Percentiles rank a stretch among this genome's conserved stretches.
These are phyloP conservation scores for Carettochelys insculpta DNA, from an alignment of 2,113 vertebrate species.

Conservation along the genomic window DNA sequence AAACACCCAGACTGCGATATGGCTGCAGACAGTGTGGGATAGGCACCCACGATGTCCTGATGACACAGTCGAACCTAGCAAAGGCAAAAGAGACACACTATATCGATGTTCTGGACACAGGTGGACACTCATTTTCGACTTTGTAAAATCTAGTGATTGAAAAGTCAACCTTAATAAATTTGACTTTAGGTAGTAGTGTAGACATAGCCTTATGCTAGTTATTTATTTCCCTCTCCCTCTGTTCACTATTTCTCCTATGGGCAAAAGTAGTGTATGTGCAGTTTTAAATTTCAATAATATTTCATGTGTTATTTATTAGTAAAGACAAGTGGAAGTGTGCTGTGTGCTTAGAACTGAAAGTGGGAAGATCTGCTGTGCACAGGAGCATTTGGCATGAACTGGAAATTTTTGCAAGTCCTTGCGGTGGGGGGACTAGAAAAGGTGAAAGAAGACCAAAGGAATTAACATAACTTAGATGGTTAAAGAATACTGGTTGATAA, in stretches of 20 bases:
- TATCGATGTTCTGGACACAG: too few species aligned
- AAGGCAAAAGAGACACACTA: too few species aligned
- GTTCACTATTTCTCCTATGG: background rate
- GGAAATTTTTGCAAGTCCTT: background rate
- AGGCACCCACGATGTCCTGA: too few species aligned
- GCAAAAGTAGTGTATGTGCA: background rate
- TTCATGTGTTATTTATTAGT: background rate
- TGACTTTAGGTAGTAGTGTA: too few species aligned
- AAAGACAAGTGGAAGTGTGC: background rate
- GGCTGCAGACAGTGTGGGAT: too few species aligned
- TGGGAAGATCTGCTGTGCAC: background rate
- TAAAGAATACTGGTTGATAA: background rate
- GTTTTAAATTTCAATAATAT: conserved; percentile 13
- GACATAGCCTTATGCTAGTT: too few species aligned
- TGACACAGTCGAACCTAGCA: too few species aligned
- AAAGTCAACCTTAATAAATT: too few species aligned
- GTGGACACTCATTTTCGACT: too few species aligned
- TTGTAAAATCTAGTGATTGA: too few species aligned
- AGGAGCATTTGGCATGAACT: fast-evolving
- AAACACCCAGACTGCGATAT: too few species aligned
- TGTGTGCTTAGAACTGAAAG: background rate
- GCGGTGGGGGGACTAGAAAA: background rate
- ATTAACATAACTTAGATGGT: background rate
- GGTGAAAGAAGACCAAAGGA: background rate
- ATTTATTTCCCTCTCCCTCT: background rate